Evolutionary conservation across 2,113 vertebrate species (phyloP), one percentile per base, ranked within the genome.

Genomic region (Pimephales promelas): DNA sequence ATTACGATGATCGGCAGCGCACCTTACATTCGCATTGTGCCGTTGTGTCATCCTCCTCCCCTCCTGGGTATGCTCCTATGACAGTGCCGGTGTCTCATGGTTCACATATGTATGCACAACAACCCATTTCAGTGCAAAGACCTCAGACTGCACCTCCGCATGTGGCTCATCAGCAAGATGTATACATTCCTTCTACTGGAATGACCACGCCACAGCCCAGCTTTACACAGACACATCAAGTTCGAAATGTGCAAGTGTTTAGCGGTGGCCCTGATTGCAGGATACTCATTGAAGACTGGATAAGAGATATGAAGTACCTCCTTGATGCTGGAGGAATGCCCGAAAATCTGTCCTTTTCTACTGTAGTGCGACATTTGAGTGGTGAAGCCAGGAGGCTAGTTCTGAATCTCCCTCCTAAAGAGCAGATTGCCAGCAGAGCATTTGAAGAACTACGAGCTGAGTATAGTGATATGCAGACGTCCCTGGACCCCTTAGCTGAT

Each of bases 231-330:
- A 79, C 76, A 61, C 76, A 57, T 6, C 76, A 59, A 61, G 40
- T 59, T 8, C 3, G 76, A 74, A 74, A 49, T 74, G 36, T 81
- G 0, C 81, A 61, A 26, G 36, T 74, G 5, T 74, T 83, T 31
- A 83, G 31, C 22, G 81, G 54, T 24, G n/a, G 56, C 61, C 31
- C 49, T 40, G 83, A 84, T 13, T 52, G 74, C n/a, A 70, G 18
- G 3, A 70, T 84, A 11, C 61, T 83, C 1, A 62, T 83, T 16
- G 74, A 84, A 9, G 74, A 84, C 57, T 78, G 74, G 62, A 70
- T 84, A 40, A 5, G 76, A 0, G 75, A 84, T 26, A 79, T 84
- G 76, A 62, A 72, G 52, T 84, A 84, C 3, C 83, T 79, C 8
- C n/a, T 84, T 24, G 83, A 84, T 22, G 66, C 54, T 47, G 52